A percentile compares a stretch with the other conserved stretches of the same genome.
phyloP scores from a whole-genome alignment of 2,113 vertebrate genomes.

The Takifugu bimaculatus region DNA sequence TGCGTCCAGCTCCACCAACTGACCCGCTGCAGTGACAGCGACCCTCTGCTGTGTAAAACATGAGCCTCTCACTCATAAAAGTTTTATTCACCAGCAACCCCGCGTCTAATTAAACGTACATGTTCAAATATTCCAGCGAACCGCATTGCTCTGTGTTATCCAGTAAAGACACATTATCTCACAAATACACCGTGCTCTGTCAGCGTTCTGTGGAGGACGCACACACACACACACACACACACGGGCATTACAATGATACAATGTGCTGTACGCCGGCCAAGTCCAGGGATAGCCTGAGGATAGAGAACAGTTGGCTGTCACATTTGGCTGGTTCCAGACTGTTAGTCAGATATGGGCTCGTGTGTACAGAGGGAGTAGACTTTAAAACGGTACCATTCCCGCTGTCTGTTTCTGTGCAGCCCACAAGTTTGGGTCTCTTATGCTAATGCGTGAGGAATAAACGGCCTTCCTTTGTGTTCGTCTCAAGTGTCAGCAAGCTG shows the following conservation, averaged over 20 bases:
- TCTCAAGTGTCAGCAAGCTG: too few species aligned
- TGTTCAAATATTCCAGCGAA: neutral
- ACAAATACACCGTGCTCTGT: slow-evolving; percentile 12
- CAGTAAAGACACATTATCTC: slow-evolving; percentile 15
- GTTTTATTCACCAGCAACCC: too few species aligned
- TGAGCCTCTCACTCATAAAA: too few species aligned
- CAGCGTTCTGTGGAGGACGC: slow-evolving; percentile 10
- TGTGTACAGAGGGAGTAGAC: slow-evolving; percentile 61
- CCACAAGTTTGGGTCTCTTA: slow-evolving; percentile 19
- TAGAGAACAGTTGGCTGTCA: slow-evolving; percentile 73
- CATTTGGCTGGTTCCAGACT: slow-evolving; percentile 75
- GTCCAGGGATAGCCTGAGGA: slow-evolving; percentile 66
- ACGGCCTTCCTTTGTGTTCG: neutral
- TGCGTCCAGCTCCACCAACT: too few species aligned
- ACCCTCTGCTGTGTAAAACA: too few species aligned
- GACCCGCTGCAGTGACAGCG: too few species aligned
- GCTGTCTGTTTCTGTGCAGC: slow-evolving; percentile 24
- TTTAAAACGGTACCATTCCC: slow-evolving; percentile 69
- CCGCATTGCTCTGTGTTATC: slow-evolving; percentile 2
- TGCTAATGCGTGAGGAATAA: slow-evolving; percentile 24
- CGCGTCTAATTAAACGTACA: neutral
- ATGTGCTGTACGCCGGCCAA: slow-evolving; percentile 63
- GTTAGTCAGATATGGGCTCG: slow-evolving; percentile 73
- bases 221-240: slow-evolving; percentile 18
- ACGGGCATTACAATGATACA: slow-evolving; percentile 34